A percentile compares a stretch with the other conserved stretches of the same genome.
Conservation (phyloP, 2,888 invertebrate genomes). For the Blera fallax region DNA sequence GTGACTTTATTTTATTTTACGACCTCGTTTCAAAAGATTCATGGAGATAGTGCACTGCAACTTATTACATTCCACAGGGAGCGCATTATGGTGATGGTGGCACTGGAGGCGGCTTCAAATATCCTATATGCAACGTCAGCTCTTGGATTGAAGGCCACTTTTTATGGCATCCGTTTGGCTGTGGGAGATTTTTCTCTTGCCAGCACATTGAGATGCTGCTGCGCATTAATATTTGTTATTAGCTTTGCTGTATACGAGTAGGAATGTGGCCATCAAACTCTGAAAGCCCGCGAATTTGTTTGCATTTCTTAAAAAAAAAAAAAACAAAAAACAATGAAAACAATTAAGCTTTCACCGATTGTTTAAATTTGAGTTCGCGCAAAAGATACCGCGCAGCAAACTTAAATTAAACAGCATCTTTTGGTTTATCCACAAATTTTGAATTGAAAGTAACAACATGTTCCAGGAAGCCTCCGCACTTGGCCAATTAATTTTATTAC, state of each 20-base stretch:
- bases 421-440: not conserved
- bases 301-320: not conserved
- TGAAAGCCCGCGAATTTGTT: not conserved
- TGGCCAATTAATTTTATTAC: conserved; percentile 44
- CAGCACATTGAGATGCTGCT: not conserved
- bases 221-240: conserved; percentile 1
- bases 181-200: not conserved
- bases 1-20: conserved; percentile 23
- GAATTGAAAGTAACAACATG: not conserved
- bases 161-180: not conserved
- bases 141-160: not conserved
- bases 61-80: conserved; percentile 32
- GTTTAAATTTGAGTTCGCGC: not conserved
- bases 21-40: conserved; percentile 44
- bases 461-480: not conserved
- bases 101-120: not conserved
- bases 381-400: not conserved
- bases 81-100: not conserved
- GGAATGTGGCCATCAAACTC: conserved; percentile 7
- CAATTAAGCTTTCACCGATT: not conserved
- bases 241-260: not conserved
- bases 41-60: conserved; percentile 30
- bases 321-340: too few species aligned
- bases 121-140: not conserved
- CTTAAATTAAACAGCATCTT: not conserved